Percentiles rank a stretch among this genome's conserved stretches.
phyloP scores from a whole-genome alignment of 2,888 invertebrate species.

The Ceriagrion tenellum region DNA sequence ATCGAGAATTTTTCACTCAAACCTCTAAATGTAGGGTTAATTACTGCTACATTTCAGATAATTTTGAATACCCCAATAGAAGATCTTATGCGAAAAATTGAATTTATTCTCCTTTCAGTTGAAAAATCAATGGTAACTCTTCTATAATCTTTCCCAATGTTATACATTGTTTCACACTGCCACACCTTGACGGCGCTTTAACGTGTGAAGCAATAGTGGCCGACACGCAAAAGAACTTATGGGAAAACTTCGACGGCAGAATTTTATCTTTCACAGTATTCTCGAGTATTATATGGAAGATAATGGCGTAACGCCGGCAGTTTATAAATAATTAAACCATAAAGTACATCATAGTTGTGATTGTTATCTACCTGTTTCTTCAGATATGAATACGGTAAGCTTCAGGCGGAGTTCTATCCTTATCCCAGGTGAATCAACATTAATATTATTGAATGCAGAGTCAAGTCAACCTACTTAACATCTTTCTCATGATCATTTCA shows the following conservation, averaged over 20 bases:
- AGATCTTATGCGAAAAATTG: too few relatives aligned
- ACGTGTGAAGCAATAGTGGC: too few relatives aligned
- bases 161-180: too few relatives aligned
- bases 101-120: too few relatives aligned
- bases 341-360: not conserved
- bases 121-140: too few relatives aligned
- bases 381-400: not conserved
- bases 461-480: not conserved
- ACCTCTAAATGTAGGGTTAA: too few relatives aligned
- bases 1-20: too few relatives aligned
- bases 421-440: not conserved
- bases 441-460: not conserved
- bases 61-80: too few relatives aligned
- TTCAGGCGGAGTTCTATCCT: not conserved
- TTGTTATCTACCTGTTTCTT: not conserved
- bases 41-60: too few relatives aligned
- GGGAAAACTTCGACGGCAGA: not conserved
- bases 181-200: too few relatives aligned
- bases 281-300: not conserved
- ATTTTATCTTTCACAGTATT: not conserved
- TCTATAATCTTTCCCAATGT: too few relatives aligned
- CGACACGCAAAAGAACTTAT: not conserved
- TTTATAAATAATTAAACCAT: not conserved
- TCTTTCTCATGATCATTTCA: not conserved
- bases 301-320: not conserved